These are phyloP conservation scores for Stratiomys singularior DNA, from an alignment of 2,888 invertebrate genomes.

Conservation along the genomic window DNA sequence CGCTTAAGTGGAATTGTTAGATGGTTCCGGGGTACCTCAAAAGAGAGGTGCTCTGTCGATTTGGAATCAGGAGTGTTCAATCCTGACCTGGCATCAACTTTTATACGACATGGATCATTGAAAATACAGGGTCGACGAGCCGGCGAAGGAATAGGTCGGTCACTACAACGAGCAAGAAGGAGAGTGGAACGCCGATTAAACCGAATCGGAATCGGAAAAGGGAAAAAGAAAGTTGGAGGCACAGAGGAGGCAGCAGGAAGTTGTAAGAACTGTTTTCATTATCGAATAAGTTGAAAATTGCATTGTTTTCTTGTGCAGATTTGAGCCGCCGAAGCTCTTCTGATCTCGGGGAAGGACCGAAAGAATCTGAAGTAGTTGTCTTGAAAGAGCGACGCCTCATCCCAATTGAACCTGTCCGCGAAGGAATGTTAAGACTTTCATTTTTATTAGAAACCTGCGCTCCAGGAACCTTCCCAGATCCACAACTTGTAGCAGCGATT, in stretches of 20 bases:
- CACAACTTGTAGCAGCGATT: slow-evolving; percentile 92
- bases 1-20: slow-evolving; percentile 78
- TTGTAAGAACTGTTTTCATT: slow-evolving; percentile 68
- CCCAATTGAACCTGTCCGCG: slow-evolving; percentile 78
- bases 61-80: slow-evolving; percentile 68
- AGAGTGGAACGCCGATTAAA: slow-evolving; percentile 90
- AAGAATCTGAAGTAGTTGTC: slow-evolving; percentile 88
- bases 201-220: slow-evolving; percentile 82
- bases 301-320: slow-evolving; percentile 64
- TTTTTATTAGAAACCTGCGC: slow-evolving; percentile 95
- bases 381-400: slow-evolving; percentile 89
- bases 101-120: slow-evolving; percentile 67
- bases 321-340: slow-evolving; percentile 84
- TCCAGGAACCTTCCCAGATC: slow-evolving; percentile 96
- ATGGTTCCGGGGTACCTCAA: slow-evolving; percentile 72
- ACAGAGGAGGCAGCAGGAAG: slow-evolving; percentile 85
- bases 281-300: not conserved
- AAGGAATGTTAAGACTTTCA: slow-evolving; percentile 90
- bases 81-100: slow-evolving; percentile 70
- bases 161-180: slow-evolving; percentile 83
- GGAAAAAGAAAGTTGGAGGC: slow-evolving; percentile 89
- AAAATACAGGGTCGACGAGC: slow-evolving; percentile 64
- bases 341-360: slow-evolving; percentile 80
- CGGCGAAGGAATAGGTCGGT: slow-evolving; percentile 70
- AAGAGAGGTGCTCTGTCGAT: slow-evolving; percentile 68